A percentile compares a stretch with the other conserved stretches of the same genome.
phyloP scores from a whole-genome alignment of 1,140 invertebrate genomes.

The Galleria mellonella region DNA sequence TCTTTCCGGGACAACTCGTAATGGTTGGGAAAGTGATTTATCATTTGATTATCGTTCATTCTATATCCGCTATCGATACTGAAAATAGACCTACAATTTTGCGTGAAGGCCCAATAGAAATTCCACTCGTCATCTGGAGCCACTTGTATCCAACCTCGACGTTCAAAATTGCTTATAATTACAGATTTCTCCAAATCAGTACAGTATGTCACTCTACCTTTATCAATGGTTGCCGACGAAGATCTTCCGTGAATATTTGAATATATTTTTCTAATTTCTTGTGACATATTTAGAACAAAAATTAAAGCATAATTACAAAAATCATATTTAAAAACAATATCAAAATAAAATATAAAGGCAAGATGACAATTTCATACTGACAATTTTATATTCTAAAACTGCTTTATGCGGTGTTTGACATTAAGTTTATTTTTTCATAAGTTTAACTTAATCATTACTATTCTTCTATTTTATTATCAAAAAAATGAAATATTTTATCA shows the following conservation, averaged over 20 bases:
- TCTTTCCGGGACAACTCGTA: constrained; percentile 96
- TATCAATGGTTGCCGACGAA: constrained; percentile 11
- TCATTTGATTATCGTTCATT: constrained; percentile 92
- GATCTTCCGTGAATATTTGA: constrained; percentile 2
- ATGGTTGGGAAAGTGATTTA: constrained; percentile 96
- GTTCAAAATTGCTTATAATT: constrained; percentile 94
- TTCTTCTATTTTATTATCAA: too few relatives aligned
- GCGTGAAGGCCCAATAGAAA: constrained; percentile 96
- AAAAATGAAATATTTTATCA: too few relatives aligned
- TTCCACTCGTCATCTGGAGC: constrained; percentile 96
- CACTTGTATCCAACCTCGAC: constrained; percentile 93
- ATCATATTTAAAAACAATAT: too few relatives aligned
- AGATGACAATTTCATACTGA: too few relatives aligned
- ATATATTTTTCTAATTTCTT: constrained; percentile 18
- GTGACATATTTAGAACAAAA: constrained; percentile 9
- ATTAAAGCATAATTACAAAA: too few relatives aligned
- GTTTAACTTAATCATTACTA: too few relatives aligned
- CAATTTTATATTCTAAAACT: too few relatives aligned
- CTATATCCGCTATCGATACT: constrained; percentile 94
- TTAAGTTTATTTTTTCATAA: too few relatives aligned
- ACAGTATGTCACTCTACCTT: constrained; percentile 81
- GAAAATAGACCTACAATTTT: constrained; percentile 92
- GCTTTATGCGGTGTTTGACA: too few relatives aligned
- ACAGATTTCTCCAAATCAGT: constrained; percentile 97
- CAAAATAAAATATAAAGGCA: too few relatives aligned